Percentiles rank a stretch among this genome's conserved stretches.
Conservation (phyloP, 2,797 vertebrate genomes). For the Lophius americanus region DNA sequence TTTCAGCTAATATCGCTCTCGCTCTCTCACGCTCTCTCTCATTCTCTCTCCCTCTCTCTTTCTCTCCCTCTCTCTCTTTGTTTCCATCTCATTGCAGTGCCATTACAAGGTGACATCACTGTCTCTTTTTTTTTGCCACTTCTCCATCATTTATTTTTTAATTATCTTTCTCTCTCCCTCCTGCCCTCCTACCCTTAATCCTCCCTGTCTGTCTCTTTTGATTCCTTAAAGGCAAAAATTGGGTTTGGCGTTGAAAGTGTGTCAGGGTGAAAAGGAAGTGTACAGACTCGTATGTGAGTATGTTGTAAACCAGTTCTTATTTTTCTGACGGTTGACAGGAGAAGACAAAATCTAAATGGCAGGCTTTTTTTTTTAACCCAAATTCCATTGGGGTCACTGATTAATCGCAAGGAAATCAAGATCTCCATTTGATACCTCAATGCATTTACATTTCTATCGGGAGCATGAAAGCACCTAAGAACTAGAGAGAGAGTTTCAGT, state of each 20-base stretch:
- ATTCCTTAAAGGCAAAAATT: slow-evolving; percentile 16
- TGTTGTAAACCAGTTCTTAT: slow-evolving; percentile 1
- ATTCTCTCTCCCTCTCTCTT: background rate
- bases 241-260: slow-evolving; percentile 29
- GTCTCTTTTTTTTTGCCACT: slow-evolving; percentile 18
- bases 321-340: too few species aligned
- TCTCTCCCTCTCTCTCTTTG: background rate
- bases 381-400: too few species aligned
- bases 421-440: too few species aligned
- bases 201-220: slow-evolving; percentile 5
- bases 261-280: slow-evolving; percentile 38
- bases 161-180: slow-evolving; percentile 14
- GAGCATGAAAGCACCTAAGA: too few species aligned
- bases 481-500: too few species aligned
- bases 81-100: slow-evolving; percentile 27
- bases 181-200: background rate
- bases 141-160: slow-evolving; percentile 18
- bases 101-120: slow-evolving; percentile 51
- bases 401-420: too few species aligned
- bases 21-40: slow-evolving; percentile 10
- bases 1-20: slow-evolving; percentile 60
- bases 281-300: background rate
- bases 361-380: too few species aligned
- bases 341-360: too few species aligned
- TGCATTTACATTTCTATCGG: too few species aligned